A percentile compares a stretch with the other conserved stretches of the same genome.
Evolutionary conservation across 2,888 invertebrate species (phyloP).

Genomic region (Clunio marinus): DNA sequence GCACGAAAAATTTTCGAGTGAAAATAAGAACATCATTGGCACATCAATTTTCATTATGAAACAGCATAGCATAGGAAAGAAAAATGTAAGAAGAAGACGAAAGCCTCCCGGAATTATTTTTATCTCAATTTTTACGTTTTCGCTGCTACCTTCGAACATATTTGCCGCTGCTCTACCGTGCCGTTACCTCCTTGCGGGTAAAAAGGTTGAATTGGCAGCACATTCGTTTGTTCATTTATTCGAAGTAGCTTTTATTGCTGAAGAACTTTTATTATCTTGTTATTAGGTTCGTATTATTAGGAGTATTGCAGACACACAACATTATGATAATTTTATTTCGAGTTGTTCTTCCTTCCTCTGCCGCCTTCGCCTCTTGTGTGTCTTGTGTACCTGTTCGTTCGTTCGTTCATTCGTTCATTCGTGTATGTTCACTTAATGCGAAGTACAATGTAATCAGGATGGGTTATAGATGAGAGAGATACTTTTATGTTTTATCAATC

Average conservation of each 20-base stretch:
- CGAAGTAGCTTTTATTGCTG: background rate
- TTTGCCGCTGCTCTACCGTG: too few relatives aligned
- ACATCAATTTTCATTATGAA: conserved; percentile 23
- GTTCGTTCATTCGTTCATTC: too few relatives aligned
- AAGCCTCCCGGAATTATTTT: too few relatives aligned
- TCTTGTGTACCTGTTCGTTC: too few relatives aligned
- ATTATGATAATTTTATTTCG: conserved; percentile 17
- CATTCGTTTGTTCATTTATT: background rate
- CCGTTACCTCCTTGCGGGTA: too few relatives aligned
- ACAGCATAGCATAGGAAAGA: too few relatives aligned
- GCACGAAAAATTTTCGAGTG: conserved; percentile 5
- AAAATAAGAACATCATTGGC: conserved; percentile 8
- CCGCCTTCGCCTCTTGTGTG: background rate
- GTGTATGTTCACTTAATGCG: conserved; percentile 1
- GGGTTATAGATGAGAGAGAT: conserved; percentile 3
- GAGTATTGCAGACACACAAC: background rate
- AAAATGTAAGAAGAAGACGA: too few relatives aligned
- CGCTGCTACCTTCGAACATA: background rate
- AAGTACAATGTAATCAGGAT: conserved; percentile 20
- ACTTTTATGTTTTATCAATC: conserved; percentile 13
- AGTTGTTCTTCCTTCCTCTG: background rate
- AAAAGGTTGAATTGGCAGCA: conserved; percentile 10
- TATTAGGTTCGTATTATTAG: conserved; percentile 5
- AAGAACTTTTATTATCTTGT: conserved; percentile 11
- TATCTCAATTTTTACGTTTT: conserved; percentile 6